Evolutionary conservation across 2,113 vertebrate species (phyloP), one percentile per base, ranked within the genome.

Genomic region (Actenoides hombroni): DNA sequence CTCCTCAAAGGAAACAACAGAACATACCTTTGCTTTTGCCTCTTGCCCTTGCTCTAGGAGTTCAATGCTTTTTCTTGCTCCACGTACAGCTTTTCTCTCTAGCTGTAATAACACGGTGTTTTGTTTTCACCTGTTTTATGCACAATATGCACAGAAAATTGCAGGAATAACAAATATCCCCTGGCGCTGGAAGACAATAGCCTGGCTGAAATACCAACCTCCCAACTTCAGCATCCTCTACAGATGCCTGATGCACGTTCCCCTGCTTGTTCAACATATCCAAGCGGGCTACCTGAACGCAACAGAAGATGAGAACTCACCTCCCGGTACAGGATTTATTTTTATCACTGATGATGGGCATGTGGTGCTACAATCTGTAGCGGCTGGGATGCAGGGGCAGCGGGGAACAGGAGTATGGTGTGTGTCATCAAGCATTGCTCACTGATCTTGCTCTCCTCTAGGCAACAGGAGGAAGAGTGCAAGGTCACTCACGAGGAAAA

Each of bases 1-100:
- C 90, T 92, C n/a, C 91, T 97, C 70, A 91, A 75, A 92, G 86
- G 80, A 92, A 96, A 82, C 70, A 67, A 12, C 63, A 92, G 48
- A 83, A 74, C 35, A 53, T 9, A 86, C n/a, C 61, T 82, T 93
- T 90, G 53, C 57, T 89, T 87, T 87, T 1, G 4, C 57, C 76
- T 92, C 82, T 49, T 79, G 42, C 81, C 83, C 63, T 85, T 76
- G 9, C 21, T 42, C 10, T 7, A 48, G 82, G 4, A 46, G 76
- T 92, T 92, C 88, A 81, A 24, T 74, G 77, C 23, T 90, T 91
- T 86, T 77, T 56, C 67, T 80, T 70, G 40, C 37, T 89, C 74
- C 86, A 61, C 77, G 25, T 83, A 53, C 17, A 15, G 83, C 64
- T 73, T 76, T 92, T 74, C 68, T 84, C 77, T 68, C 60, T 48